Evolutionary conservation across 2,797 vertebrate genomes (phyloP), one percentile per base, ranked within the genome.

Genomic region (Alectoris magna): DNA sequence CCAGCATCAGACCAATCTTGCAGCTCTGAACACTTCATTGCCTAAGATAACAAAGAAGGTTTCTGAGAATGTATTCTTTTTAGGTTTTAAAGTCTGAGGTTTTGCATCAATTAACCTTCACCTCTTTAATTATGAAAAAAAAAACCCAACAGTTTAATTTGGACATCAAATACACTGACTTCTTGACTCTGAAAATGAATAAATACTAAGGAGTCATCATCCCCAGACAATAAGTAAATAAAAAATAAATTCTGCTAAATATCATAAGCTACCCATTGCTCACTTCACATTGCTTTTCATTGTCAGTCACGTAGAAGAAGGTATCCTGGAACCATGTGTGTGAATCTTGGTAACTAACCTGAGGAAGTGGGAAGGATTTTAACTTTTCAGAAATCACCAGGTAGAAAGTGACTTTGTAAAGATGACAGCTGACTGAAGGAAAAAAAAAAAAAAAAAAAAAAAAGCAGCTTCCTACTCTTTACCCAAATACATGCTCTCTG

Each of bases 291-390:
- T 70, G 34, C 48, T 79, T 46, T 80, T 80, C 26, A 11, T 7
- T 84, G 34, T 64, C 72, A 82, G 72, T 49, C 78, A 49, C 9
- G 27, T 43, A 94, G 76, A 23, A 91, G 56, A 76, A 44, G 81
- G 79, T 91, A 76, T 75, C 56, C 48, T 79, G 51, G 59, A 56
- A 81, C 70, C 15, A 55, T 8, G 13, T 19, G 10, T 56, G 75
- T 84, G 71, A 95, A 63, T 81, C 77, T 86, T 62, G 23, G 73
- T 76, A 90, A 58, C 19, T 64, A 58, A 88, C 56, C 86, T 71
- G 71, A 79, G 91, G 41, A 74, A 77, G 77, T 87, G 86, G 84
- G 94, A 94, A 90, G 78, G 38, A 82, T 77, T 94, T 90, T 68
- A 58, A 78, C 84, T 70, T 76, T 73, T 41, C 0, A 76, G 67